Percentiles rank a stretch among this genome's conserved stretches.
Conservation (phyloP, 1,140 invertebrate species). For the Solenopsis fugax region DNA sequence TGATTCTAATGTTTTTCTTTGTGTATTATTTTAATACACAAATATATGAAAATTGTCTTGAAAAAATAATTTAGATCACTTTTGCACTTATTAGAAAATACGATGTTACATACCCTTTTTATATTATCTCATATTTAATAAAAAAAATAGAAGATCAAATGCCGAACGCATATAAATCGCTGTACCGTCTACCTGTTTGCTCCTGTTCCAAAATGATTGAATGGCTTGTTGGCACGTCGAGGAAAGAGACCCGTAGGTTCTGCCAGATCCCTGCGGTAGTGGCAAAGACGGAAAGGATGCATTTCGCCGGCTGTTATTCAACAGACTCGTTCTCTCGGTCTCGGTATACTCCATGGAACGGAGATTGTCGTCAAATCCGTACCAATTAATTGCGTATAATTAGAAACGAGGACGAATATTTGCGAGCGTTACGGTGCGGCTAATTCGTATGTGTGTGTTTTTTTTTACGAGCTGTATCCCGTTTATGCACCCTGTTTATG, state of each 20-base stretch:
- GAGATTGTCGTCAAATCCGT: slow-evolving; percentile 70
- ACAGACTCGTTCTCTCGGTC: slow-evolving; percentile 74
- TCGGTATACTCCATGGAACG: slow-evolving; percentile 71
- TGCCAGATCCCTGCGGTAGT: slow-evolving; percentile 57
- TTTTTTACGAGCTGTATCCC: not conserved
- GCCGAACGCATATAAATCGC: not conserved
- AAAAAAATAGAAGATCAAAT: not conserved
- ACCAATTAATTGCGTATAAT: slow-evolving; percentile 25
- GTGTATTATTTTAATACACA: not conserved
- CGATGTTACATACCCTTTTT: not conserved
- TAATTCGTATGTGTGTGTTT: not conserved
- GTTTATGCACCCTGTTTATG: not conserved
- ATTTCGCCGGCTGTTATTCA: slow-evolving; percentile 61
- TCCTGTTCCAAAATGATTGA: slow-evolving; percentile 82
- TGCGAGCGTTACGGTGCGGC: not conserved
- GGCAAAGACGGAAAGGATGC: slow-evolving; percentile 67
- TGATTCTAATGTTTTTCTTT: no score
- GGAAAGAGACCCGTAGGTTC: slow-evolving; percentile 81
- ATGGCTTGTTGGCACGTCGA: slow-evolving; percentile 78
- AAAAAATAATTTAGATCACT: not conserved
- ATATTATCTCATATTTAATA: not conserved
- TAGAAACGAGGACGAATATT: not conserved
- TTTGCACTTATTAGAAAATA: not conserved
- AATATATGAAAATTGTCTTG: not conserved
- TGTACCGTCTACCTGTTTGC: slow-evolving; percentile 79